Evolutionary conservation across 2,888 invertebrate genomes (phyloP), one percentile per base, ranked within the genome.

Genomic region (Xylota sylvarum): DNA sequence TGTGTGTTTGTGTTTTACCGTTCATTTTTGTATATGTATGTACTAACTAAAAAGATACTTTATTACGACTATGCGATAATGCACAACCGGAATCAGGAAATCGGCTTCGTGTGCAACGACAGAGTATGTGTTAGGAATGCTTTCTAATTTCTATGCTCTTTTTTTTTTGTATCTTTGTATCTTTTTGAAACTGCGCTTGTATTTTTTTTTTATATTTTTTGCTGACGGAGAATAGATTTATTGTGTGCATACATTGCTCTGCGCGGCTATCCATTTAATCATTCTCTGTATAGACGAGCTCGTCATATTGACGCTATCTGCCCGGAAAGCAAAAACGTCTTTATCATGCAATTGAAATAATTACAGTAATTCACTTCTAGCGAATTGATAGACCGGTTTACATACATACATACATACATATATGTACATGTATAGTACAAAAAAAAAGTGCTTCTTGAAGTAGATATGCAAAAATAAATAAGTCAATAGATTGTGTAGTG

Each of bases 311-410:
- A 70, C 62, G 72, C 50, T 72, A 35, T 50, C 77, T 70, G 55
- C 23, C 50, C 73, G 64, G 80, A 69, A 60, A 64, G 52, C 62
- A 43, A 67, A 65, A 64, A 58, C 56, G 40, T 50, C 50, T 82
- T 82, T 82, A 86, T 86, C 88, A 80, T 86, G 82, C 82, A 88
- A 88, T 86, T 88, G 78, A 86, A 79, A 86, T 86, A 86, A 86
- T 88, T 88, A 37, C 70, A 72, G 79, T 52, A 84, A 76, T 80
- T 72, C 74, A 6, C 62, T 56, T 23, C 50, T 65, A 32, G 65
- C 17, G 32, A 60, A 64, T 67, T 72, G 60, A 67, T 76, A 58
- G 35, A n/a, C 4, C 6, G 7, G 9, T 46, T 14, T 23, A 48
- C 12, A 35, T 46, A n/a, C n/a, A 32, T 23, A 35, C 10, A 46